These are phyloP conservation scores for Leptodirus hochenwartii DNA, from an alignment of 2,888 invertebrate species.

Conservation along the genomic window DNA sequence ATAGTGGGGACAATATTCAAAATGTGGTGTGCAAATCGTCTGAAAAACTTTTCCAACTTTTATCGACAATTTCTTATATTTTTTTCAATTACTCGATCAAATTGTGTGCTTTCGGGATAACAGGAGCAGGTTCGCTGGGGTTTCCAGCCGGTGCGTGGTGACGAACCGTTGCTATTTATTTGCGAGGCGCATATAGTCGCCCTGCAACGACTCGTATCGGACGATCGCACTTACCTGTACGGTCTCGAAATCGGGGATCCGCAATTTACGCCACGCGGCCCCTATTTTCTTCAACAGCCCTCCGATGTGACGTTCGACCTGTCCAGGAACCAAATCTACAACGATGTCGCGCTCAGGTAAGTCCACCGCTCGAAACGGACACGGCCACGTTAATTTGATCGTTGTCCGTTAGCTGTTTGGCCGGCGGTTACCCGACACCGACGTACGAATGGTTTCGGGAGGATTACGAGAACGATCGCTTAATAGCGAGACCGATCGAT, in stretches of 20 bases:
- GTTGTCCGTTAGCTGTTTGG: constrained; percentile 41
- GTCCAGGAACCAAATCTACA: constrained; percentile 43
- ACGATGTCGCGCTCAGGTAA: constrained; percentile 54
- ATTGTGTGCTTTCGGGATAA: too few species aligned
- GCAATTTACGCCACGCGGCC: constrained; percentile 68
- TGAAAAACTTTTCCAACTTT: too few species aligned
- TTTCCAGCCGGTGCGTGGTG: constrained; percentile 59
- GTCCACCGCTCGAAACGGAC: constrained; percentile 3
- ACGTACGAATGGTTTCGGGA: constrained; percentile 82
- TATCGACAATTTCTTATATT: too few species aligned
- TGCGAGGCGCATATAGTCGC: constrained; percentile 71
- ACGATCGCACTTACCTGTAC: constrained; percentile 68
- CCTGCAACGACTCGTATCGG: constrained; percentile 49
- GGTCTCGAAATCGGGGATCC: constrained; percentile 69
- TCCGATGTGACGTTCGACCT: constrained; percentile 68
- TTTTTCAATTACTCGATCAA: too few species aligned
- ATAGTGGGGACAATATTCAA: too few species aligned
- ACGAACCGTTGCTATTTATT: constrained; percentile 61
- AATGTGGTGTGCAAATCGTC: too few species aligned
- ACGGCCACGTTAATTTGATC: neutral
- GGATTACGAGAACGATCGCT: constrained; percentile 62
- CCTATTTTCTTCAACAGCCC: constrained; percentile 76
- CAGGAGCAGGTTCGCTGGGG: constrained; percentile 64
- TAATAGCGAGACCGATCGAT: constrained; percentile 56
- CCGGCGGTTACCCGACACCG: constrained; percentile 78